These are phyloP conservation scores for Ctena decussata DNA, from an alignment of 2,888 invertebrate genomes.

Conservation along the genomic window DNA sequence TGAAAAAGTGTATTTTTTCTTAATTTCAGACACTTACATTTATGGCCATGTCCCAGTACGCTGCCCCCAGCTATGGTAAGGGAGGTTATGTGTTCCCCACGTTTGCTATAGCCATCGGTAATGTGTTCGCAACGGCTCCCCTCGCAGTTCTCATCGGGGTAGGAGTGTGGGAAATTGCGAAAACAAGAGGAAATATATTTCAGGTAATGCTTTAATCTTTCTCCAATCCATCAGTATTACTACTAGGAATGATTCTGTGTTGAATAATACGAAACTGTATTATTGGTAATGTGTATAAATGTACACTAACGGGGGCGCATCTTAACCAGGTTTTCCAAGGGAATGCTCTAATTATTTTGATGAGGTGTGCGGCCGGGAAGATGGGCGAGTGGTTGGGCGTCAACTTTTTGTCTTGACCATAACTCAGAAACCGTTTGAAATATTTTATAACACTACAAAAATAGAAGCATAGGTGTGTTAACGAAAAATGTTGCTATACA, in stretches of 20 bases:
- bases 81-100: slow-evolving; percentile 78
- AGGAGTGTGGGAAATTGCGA: background rate
- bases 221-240: background rate
- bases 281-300: no score
- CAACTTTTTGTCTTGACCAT: no score
- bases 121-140: slow-evolving; percentile 78
- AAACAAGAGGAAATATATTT: background rate
- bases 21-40: slow-evolving; percentile 65
- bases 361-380: background rate
- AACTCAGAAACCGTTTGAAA: no score
- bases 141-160: slow-evolving; percentile 25
- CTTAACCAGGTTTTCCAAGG: background rate
- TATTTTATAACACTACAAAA: no score
- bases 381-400: no score
- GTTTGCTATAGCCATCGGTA: slow-evolving; percentile 78
- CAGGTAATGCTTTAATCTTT: background rate
- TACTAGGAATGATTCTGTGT: background rate
- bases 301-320: no score
- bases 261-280: no score
- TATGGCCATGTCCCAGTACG: slow-evolving; percentile 59
- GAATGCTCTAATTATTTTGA: background rate
- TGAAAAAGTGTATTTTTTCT: no score
- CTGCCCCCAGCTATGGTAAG: slow-evolving; percentile 56
- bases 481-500: no score
- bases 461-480: no score